Conservation (phyloP, 2,797 vertebrate genomes). For the Acipenser oxyrinchus region DNA sequence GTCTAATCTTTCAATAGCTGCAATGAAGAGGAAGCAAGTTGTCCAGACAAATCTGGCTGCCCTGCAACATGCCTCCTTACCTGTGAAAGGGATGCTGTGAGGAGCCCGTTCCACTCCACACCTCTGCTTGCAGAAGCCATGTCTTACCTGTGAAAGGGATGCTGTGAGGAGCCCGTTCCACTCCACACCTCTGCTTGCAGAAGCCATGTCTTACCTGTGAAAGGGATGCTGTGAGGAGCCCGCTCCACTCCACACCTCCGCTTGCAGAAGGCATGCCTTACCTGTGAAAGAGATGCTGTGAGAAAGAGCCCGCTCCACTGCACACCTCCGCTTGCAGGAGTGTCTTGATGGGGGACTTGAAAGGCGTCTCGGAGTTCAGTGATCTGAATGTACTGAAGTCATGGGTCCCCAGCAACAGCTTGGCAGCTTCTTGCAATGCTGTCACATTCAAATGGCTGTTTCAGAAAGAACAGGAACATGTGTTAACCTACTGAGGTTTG, state of each 20-base stretch:
- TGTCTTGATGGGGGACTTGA: conserved; percentile 58
- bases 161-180: conserved; percentile 36
- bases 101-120: conserved; percentile 7
- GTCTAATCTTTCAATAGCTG: no score
- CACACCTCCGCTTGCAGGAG: conserved; percentile 45
- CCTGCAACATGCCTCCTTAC: no score
- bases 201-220: conserved; percentile 52
- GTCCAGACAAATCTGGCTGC: no score
- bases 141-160: conserved; percentile 54
- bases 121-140: no score
- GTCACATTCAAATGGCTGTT: conserved; percentile 59
- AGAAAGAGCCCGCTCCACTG: conserved; percentile 43
- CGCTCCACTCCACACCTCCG: conserved; percentile 5
- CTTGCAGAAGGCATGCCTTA: conserved; percentile 19
- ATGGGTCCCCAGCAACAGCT: conserved; percentile 69
- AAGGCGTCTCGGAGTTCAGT: conserved; percentile 35
- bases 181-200: conserved; percentile 40
- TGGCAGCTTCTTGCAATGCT: conserved; percentile 62
- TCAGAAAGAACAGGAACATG: no score
- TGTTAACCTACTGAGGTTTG: no score
- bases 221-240: neutral
- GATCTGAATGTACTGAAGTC: conserved; percentile 86
- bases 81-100: neutral
- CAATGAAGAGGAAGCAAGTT: no score
- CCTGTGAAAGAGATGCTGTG: conserved; percentile 55